Evolutionary conservation across 2,888 invertebrate genomes (phyloP), one percentile per base, ranked within the genome.

Genomic region (Seira musarum): DNA sequence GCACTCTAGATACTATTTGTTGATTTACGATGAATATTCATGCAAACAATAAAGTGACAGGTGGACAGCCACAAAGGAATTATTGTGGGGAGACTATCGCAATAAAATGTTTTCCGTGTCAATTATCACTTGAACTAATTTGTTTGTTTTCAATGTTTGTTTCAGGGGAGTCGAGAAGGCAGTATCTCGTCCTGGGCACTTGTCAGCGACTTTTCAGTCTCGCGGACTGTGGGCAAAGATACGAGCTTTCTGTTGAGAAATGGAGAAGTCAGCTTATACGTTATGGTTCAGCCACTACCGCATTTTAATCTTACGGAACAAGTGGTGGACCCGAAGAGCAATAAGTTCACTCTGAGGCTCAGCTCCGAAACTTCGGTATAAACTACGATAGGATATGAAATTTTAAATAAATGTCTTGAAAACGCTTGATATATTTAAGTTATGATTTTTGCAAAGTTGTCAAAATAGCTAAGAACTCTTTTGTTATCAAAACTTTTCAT

Each of bases 311-410:
- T 99, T 57, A 95, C 95, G 0, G 99, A 99, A 89, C 97, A 99
- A 89, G 95, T 98, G 0, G 95, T 98, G 17, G 97, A 98, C 90
- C 97, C 97, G 0, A 97, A 97, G 89, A 95, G 94, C 87, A 97
- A 98, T 90, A 95, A 97, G 88, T 99, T 98, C 92, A 94, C 98
- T 70, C 90, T 98, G 84, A 92, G 97, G 88, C 91, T 98, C 64
- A 98, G 97, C 88, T 98, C 98, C 0, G 98, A 99, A 89, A 98
- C 98, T 64, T 97, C 97, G 0, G 98, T 98, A 89, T 98, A 53
- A 94, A 94, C 93, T n/a, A n/a, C n/a, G 13, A 63, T 63, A 22
- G 15, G 19, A 15, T 22, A 63, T 13, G 21, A 25, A 64, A 15
- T 60, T 35, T n/a, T 17, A 73, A 13, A 57, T 21, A 72, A 19